These are phyloP conservation scores for Sminthurinus aureus DNA, from an alignment of 2,888 invertebrate species.

Conservation along the genomic window DNA sequence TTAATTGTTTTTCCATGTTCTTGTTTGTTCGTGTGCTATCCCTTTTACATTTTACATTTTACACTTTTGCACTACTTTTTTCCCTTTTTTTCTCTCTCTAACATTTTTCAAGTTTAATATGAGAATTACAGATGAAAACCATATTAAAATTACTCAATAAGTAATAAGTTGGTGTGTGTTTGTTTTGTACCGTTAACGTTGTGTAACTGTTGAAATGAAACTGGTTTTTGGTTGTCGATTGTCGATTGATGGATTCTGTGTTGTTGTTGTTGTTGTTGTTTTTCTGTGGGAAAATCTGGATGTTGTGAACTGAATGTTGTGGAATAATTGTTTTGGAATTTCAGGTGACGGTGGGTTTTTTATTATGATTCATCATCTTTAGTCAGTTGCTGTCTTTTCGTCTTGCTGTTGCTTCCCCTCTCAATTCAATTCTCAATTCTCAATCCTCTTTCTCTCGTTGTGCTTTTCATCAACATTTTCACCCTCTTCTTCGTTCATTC, in stretches of 20 bases:
- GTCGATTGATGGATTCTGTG: not conserved
- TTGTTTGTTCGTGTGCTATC: too few species aligned
- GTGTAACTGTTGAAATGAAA: not conserved
- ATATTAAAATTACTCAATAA: too few species aligned
- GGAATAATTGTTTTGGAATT: conserved; percentile 32
- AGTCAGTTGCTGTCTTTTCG: conserved; percentile 21
- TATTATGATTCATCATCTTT: conserved; percentile 40
- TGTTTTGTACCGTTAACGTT: not conserved
- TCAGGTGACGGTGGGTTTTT: conserved; percentile 59
- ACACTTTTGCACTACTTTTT: not conserved
- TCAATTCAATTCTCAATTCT: too few species aligned
- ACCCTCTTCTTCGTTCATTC: too few species aligned
- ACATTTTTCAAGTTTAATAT: not conserved
- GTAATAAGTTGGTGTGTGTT: not conserved
- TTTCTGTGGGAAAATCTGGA: not conserved
- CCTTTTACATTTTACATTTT: not conserved
- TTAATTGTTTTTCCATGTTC: too few species aligned
- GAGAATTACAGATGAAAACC: too few species aligned
- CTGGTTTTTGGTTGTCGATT: not conserved
- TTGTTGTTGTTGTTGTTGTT: not conserved
- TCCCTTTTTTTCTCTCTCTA: not conserved
- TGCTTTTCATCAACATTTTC: too few species aligned
- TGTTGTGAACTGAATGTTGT: not conserved
- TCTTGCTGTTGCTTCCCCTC: conserved; percentile 29
- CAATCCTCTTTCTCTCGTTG: too few species aligned